These are phyloP conservation scores for Takifugu ocellatus DNA, from an alignment of 2,797 vertebrate species.

Conservation along the genomic window DNA sequence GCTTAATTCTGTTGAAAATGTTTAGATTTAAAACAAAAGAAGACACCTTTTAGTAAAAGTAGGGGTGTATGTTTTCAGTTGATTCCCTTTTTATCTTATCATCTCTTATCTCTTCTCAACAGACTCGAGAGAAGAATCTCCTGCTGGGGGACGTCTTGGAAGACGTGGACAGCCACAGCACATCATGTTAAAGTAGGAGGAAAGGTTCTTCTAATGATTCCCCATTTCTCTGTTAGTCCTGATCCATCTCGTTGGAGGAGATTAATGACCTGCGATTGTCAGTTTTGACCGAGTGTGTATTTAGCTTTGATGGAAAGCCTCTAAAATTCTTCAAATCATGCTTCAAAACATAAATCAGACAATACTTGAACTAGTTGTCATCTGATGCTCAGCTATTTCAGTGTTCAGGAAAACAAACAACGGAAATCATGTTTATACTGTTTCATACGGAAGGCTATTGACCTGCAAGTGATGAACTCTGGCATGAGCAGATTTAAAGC, in stretches of 20 bases:
- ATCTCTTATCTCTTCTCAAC: conserved; percentile 42
- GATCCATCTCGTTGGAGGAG: conserved; percentile 40
- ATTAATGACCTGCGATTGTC: conserved; percentile 39
- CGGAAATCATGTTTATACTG: conserved; percentile 33
- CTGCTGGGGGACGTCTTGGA: conserved; percentile 51
- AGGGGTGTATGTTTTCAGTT: conserved; percentile 52
- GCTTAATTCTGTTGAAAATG: conserved; percentile 39
- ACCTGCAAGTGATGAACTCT: conserved; percentile 39
- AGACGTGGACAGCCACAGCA: conserved; percentile 45
- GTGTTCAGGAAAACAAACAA: conserved; percentile 8
- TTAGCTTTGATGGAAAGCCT: conserved; percentile 17
- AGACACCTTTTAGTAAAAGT: neutral
- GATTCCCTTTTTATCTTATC: conserved; percentile 44
- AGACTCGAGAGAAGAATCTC: conserved; percentile 67
- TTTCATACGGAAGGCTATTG: conserved; percentile 28
- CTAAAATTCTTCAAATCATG: conserved; percentile 22
- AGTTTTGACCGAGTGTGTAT: conserved; percentile 16
- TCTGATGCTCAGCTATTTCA: conserved; percentile 16
- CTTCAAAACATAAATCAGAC: conserved; percentile 2
- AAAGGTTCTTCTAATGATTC: conserved; percentile 60
- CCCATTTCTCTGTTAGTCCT: conserved; percentile 46
- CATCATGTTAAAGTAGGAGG: conserved; percentile 64
- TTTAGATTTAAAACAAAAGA: conserved; percentile 1
- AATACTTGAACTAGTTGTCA: conserved; percentile 13
- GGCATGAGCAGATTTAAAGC: conserved; percentile 49